Evolutionary conservation across 2,797 vertebrate species (phyloP).

Genomic region (Acanthopagrus latus): DNA sequence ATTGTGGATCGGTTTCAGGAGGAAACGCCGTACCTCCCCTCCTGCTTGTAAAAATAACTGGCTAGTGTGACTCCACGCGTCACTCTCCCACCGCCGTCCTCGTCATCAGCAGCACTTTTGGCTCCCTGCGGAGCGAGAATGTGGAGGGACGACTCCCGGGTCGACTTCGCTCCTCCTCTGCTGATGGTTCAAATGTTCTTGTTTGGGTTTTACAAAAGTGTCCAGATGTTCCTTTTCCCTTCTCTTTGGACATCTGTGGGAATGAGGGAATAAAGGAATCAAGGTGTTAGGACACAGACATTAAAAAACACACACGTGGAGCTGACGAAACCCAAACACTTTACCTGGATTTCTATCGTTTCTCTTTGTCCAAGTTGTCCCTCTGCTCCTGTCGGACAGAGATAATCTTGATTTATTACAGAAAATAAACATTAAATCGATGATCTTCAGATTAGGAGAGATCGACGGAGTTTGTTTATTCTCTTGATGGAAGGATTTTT

Average conservation of each 20-base stretch:
- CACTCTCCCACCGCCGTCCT: neutral
- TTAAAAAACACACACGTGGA: fast-evolving
- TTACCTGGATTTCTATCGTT: conserved; percentile 67
- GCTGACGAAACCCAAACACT: neutral
- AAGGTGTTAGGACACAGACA: neutral
- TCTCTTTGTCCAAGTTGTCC: conserved; percentile 47
- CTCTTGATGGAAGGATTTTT: neutral
- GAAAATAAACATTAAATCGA: neutral
- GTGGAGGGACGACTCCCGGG: conserved; percentile 4
- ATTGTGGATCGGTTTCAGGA: neutral
- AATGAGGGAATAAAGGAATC: neutral
- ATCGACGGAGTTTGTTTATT: conserved; percentile 6
- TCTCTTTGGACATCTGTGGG: conserved; percentile 36
- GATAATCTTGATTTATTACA: conserved; percentile 5
- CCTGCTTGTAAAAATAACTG: conserved; percentile 27
- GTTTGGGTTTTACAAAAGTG: conserved; percentile 30
- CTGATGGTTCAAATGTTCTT: conserved; percentile 20
- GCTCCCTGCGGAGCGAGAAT: neutral
- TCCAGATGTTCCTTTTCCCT: conserved; percentile 45
- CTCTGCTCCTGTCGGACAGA: conserved; percentile 48
- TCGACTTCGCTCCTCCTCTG: conserved; percentile 4
- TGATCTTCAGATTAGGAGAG: neutral
- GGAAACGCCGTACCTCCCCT: neutral
- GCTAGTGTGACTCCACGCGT: conserved; percentile 10
- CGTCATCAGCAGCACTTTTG: conserved; percentile 15